phyloP scores from a whole-genome alignment of 2,113 vertebrate genomes.

The Heloderma charlesbogerti region DNA sequence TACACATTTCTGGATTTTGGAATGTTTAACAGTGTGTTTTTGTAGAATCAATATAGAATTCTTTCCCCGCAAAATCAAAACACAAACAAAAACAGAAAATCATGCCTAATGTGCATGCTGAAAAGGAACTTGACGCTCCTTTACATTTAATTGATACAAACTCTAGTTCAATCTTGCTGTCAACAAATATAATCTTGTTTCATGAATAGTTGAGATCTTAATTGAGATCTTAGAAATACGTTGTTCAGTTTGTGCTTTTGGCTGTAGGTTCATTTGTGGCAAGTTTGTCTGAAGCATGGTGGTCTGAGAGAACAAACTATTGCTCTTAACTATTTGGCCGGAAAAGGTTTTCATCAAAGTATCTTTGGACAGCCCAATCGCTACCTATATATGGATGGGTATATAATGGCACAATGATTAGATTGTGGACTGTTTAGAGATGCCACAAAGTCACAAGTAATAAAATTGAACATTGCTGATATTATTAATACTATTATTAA shows the following conservation, averaged over 20 bases:
- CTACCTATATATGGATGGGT: not conserved
- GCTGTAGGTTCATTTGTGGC: not conserved
- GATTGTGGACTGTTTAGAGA: not conserved
- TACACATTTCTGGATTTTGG: no score
- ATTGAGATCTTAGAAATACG: not conserved
- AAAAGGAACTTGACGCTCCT: not conserved
- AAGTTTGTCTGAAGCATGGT: not conserved
- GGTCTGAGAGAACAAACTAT: no score
- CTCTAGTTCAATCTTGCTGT: not conserved
- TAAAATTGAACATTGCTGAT: not conserved
- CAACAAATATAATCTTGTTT: not conserved
- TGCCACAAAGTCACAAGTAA: not conserved
- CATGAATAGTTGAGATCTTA: not conserved
- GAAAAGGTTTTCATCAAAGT: not conserved
- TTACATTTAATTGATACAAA: not conserved
- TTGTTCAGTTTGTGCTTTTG: not conserved
- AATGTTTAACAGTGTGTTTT: no score
- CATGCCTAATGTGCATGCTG: conserved; percentile 22
- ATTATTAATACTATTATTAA: not conserved
- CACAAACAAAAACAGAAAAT: not conserved
- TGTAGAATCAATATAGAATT: not conserved
- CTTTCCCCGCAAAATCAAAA: conserved; percentile 1
- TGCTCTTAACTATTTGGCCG: not conserved
- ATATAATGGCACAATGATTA: not conserved
- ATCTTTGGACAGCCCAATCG: not conserved